phyloP scores from a whole-genome alignment of 2,113 vertebrate genomes.

The Microtus pennsylvanicus region DNA sequence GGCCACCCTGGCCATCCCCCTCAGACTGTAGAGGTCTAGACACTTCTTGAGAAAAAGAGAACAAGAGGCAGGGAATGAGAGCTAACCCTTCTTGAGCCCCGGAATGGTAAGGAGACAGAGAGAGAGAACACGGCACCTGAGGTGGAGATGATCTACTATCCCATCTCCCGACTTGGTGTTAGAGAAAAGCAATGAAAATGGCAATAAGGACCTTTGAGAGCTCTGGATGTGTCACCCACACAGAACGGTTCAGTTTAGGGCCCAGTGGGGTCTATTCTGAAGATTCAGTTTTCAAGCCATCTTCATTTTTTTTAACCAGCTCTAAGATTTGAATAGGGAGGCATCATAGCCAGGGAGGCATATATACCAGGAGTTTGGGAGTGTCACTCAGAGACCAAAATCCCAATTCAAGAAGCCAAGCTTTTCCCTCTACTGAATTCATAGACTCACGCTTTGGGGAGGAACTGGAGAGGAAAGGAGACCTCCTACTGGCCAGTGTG shows the following conservation, averaged over 20 bases:
- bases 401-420: background rate
- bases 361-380: background rate
- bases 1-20: too few relatives aligned
- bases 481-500: background rate
- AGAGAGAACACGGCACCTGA: background rate
- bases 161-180: background rate
- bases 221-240: background rate
- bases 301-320: too few relatives aligned
- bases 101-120: background rate
- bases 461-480: too few relatives aligned
- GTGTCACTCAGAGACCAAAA: background rate
- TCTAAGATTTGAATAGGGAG: background rate
- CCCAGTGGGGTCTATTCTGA: background rate
- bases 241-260: background rate
- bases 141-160: too few relatives aligned
- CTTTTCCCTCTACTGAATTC: background rate
- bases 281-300: background rate
- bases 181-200: background rate
- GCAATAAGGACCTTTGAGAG: background rate
- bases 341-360: too few relatives aligned
- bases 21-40: background rate
- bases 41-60: too few relatives aligned
- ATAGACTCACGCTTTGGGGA: background rate
- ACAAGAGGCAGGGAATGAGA: background rate
- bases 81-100: background rate